Percentiles rank a stretch among this genome's conserved stretches.
Evolutionary conservation across 2,888 invertebrate species (phyloP).

Genomic region (Agrotis exclamationis): DNA sequence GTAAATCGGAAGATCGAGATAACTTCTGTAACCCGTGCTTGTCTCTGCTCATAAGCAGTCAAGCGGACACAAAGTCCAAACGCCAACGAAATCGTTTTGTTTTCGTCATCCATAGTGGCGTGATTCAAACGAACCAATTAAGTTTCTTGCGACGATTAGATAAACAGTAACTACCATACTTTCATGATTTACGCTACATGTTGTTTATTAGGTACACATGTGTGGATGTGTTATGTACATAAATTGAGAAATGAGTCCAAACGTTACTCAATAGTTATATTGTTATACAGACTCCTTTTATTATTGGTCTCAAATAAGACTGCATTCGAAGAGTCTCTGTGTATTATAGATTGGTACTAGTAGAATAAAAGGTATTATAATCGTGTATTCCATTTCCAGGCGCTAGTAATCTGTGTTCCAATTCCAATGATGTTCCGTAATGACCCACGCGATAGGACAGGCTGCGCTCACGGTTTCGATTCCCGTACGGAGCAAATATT

Average conservation of each 20-base stretch:
- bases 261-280: slow-evolving; percentile 20
- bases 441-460: no score
- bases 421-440: no score
- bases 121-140: slow-evolving; percentile 86
- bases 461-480: no score
- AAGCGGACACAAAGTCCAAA: slow-evolving; percentile 77
- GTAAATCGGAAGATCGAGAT: slow-evolving; percentile 62
- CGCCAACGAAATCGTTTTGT: slow-evolving; percentile 73
- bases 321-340: no score
- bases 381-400: no score
- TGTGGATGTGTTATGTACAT: slow-evolving; percentile 1
- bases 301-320: no score
- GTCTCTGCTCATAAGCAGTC: slow-evolving; percentile 55
- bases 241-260: slow-evolving; percentile 24
- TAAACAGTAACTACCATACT: slow-evolving; percentile 69
- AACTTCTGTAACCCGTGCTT: slow-evolving; percentile 65
- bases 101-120: slow-evolving; percentile 85
- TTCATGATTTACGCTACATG: slow-evolving; percentile 63
- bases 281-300: slow-evolving; percentile 1
- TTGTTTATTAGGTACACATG: slow-evolving; percentile 20
- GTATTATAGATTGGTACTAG: not conserved
- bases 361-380: no score
- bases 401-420: no score
- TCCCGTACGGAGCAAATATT: no score
- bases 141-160: slow-evolving; percentile 81